phyloP scores from a whole-genome alignment of 2,888 invertebrate genomes.

The Nemotelus nigrinus region DNA sequence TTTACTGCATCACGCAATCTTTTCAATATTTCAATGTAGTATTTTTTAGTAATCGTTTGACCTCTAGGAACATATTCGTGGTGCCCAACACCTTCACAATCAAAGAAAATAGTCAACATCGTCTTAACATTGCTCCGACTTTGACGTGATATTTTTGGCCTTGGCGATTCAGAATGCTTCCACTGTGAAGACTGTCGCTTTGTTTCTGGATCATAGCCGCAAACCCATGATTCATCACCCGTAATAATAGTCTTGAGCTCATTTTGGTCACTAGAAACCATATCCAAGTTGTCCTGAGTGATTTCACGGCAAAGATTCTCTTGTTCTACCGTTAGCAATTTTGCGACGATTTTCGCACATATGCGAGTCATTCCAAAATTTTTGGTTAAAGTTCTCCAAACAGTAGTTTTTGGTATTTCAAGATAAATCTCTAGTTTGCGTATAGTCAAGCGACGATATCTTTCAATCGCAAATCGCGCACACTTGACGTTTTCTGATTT shows the following conservation, averaged over 20 bases:
- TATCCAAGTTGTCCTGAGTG: conserved; percentile 2
- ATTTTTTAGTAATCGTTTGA: conserved; percentile 33
- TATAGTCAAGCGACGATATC: neutral
- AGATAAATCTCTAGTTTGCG: neutral
- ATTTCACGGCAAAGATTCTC: neutral
- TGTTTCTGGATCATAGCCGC: conserved; percentile 46
- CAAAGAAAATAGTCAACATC: conserved; percentile 52
- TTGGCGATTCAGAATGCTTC: conserved; percentile 27
- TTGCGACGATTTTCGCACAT: neutral
- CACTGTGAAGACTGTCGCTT: conserved; percentile 49
- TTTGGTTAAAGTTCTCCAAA: neutral
- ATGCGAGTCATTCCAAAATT: neutral
- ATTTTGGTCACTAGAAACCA: conserved; percentile 44
- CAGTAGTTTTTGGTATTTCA: neutral
- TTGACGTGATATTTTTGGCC: conserved; percentile 47
- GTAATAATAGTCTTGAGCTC: conserved; percentile 50
- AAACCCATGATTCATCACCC: conserved; percentile 53
- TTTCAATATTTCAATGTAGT: conserved; percentile 20
- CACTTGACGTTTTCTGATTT: neutral
- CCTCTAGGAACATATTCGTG: conserved; percentile 17
- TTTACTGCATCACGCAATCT: conserved; percentile 28
- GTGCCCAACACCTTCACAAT: conserved; percentile 48
- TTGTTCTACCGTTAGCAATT: neutral
- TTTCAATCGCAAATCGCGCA: neutral
- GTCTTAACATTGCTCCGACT: conserved; percentile 45